Evolutionary conservation across 2,797 vertebrate species (phyloP), one percentile per base, ranked within the genome.

Genomic region (Siniperca undulata): DNA sequence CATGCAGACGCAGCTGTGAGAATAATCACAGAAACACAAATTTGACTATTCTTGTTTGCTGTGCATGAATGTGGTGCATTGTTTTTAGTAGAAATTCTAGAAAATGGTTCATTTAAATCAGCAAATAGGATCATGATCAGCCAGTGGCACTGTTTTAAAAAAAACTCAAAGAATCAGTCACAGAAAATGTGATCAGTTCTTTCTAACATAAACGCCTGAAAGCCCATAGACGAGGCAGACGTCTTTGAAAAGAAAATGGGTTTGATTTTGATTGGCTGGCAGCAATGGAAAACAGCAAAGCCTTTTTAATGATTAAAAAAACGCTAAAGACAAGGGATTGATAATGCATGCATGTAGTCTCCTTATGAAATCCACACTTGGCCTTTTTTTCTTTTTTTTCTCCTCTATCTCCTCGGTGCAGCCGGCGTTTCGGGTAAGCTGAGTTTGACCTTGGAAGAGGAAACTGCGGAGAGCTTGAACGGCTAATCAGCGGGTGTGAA

Each of bases 361-460:
- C 53, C 13, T 27, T 14, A 2, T 68, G 38, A 86, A 74, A 78
- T 16, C 69, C 69, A 72, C 70, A 38, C 44, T 62, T 17, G 19
- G 38, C 42, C 58, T n/a, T 56, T 58, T 48, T 20, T 24, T 12
- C 2, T 27, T n/a, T 59, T 50, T 52, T 50, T 24, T 1, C 48
- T 27, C 36, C 56, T 76, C 67, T 92, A 91, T 92, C 92, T 92
- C 69, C 27, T 70, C 36, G 0, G 14, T 78, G 79, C 90, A 93
- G 93, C 85, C 61, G 78, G 71, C 48, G 81, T 90, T 87, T 17
- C 77, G 75, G 87, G 89, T 92, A 82, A 91, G 82, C 91, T 5
- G 61, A 24, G 82, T 84, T 86, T 91, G 91, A 93, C 88, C 91
- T 93, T 93, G 90, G 92, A 88, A 91, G 86, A 82, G 80, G 80